A percentile compares a stretch with the other conserved stretches of the same genome.
Evolutionary conservation across 2,888 invertebrate genomes (phyloP).

Genomic region (Dioctria linearis): DNA sequence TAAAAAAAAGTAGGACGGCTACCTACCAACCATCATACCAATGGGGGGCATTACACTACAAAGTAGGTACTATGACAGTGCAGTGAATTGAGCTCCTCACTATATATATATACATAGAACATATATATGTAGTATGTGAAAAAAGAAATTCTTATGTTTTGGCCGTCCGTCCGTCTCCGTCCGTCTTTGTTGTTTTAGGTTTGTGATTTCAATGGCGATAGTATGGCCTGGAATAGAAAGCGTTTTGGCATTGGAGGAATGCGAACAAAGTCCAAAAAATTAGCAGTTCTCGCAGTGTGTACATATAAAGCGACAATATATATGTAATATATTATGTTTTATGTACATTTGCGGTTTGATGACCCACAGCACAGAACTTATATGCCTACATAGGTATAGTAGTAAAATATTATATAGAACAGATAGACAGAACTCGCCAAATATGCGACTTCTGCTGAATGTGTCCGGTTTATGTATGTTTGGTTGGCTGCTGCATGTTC

Average conservation of each 20-base stretch:
- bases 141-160: no score
- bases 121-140: no score
- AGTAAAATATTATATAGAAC: no score
- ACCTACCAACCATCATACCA: background rate
- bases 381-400: no score
- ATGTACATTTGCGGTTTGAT: slow-evolving; percentile 42
- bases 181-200: background rate
- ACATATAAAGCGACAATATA: no score
- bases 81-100: no score
- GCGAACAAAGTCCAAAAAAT: slow-evolving; percentile 55
- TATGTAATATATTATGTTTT: background rate
- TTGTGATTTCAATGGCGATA: slow-evolving; percentile 26
- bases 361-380: slow-evolving; percentile 31
- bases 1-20: slow-evolving; percentile 29
- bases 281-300: background rate
- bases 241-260: slow-evolving; percentile 51
- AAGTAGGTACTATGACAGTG: no score
- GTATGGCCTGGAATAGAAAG: slow-evolving; percentile 25
- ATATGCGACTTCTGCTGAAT: background rate
- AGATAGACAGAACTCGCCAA: background rate
- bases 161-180: no score
- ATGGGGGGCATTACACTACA: no score
- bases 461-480: background rate
- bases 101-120: no score
- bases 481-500: background rate